Base-by-base conservation (phyloP, 2,797 vertebrate genomes). In the Enteromius paludinosus region DNA sequence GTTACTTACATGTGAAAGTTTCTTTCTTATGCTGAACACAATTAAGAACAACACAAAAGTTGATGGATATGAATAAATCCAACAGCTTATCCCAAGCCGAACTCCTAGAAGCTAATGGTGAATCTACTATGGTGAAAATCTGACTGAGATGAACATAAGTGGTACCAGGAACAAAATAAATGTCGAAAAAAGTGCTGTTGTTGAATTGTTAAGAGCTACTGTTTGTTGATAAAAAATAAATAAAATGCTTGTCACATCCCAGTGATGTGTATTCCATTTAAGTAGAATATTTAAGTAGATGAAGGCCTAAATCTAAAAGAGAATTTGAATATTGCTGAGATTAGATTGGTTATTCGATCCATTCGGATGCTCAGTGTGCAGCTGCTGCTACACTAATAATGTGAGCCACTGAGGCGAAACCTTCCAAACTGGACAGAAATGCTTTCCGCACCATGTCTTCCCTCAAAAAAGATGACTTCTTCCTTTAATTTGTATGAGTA, bases 401-500 rank as follows among this genome's bases (percentile, higher is more conserved):
- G 33, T 56, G 38, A 80, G 82, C 65, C 59, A 71, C 65, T 73
- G 61, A 66, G 43, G 43, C 14, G 38, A 72, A 69, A 52, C 65
- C 80, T 71, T 78, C 72, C 56, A 43, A 66, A 43, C 35, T 64
- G 30, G 18, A 49, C 69, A 33, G 17, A 74, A 66, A 74, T 73
- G 10, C 30, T 81, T 54, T 49, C 18, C 43, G 2, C 25, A 23
- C 35, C 7, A 56, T 35, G 79, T 54, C 62, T 79, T 79, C 18
- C 47, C 38, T 54, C 43, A 59, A 68, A 74, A 70, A 49, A 75
- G 43, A 80, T 78, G 61, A 56, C n/a, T 68, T 68, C 61, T 25
- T 59, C 49, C 54, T 62, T 84, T 84, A 72, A 84, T 79, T 81
- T 83, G 47, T 68, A 76, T 62, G 56, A 83, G 70, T 86, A 76